Percentiles rank a stretch among this genome's conserved stretches.
Conservation (phyloP, 2,888 invertebrate species). For the Automeris io region DNA sequence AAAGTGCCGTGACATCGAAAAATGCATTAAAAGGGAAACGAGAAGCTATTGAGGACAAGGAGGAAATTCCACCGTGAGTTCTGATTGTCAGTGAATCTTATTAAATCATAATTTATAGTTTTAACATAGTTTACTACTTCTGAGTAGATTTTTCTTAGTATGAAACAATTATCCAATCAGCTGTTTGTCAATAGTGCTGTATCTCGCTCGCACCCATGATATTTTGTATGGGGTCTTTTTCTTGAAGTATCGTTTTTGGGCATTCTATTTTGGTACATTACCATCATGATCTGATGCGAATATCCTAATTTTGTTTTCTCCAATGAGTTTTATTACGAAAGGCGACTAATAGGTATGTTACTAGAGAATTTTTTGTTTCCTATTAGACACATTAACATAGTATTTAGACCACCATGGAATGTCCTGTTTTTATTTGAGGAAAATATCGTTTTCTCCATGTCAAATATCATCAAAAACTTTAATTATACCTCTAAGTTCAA, state of each 20-base stretch:
- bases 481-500: no score
- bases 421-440: no score
- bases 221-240: conserved; percentile 47
- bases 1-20: conserved; percentile 30
- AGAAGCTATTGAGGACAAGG: conserved; percentile 24
- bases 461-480: no score
- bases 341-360: conserved; percentile 47
- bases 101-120: conserved; percentile 6
- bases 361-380: conserved; percentile 4
- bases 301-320: conserved; percentile 61
- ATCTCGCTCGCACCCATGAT: conserved; percentile 48
- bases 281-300: conserved; percentile 70
- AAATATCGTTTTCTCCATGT: no score
- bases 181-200: conserved; percentile 66
- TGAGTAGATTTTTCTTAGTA: conserved; percentile 14
- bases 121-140: conserved; percentile 12
- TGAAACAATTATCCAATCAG: conserved; percentile 45
- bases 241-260: conserved; percentile 66
- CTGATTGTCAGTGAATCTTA: conserved; percentile 5
- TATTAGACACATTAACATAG: no score
- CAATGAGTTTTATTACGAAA: conserved; percentile 44
- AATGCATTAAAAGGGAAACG: conserved; percentile 32
- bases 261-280: conserved; percentile 75
- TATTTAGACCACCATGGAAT: no score
- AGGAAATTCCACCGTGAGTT: conserved; percentile 37